A percentile compares a stretch with the other conserved stretches of the same genome.
These are phyloP conservation scores for Pimephales promelas DNA, from an alignment of 2,113 vertebrate genomes.

Conservation along the genomic window DNA sequence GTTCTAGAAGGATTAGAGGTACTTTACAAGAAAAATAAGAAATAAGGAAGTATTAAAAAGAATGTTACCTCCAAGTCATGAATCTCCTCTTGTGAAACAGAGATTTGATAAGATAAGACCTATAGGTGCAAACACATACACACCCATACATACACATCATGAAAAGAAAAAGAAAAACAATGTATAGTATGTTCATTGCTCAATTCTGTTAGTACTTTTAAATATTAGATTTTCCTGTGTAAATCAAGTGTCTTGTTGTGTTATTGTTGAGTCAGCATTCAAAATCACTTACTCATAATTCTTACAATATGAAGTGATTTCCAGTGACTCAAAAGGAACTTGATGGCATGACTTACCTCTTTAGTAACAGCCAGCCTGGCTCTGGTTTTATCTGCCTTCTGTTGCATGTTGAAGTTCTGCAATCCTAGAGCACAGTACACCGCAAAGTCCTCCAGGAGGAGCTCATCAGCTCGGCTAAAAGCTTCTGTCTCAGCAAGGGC, in stretches of 20 bases:
- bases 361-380: slow-evolving; percentile 91
- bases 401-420: slow-evolving; percentile 87
- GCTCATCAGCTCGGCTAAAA: slow-evolving; percentile 89
- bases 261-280: background rate
- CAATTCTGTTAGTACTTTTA: background rate
- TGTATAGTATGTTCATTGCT: background rate
- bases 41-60: slow-evolving; percentile 53
- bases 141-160: background rate
- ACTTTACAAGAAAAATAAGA: background rate
- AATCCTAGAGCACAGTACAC: slow-evolving; percentile 91
- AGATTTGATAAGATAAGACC: slow-evolving; percentile 92
- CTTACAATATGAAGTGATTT: background rate
- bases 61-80: slow-evolving; percentile 81
- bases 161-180: slow-evolving; percentile 5
- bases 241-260: background rate
- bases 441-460: slow-evolving; percentile 90
- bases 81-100: slow-evolving; percentile 86
- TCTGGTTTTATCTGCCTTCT: slow-evolving; percentile 85
- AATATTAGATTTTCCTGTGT: background rate
- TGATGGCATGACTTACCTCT: slow-evolving; percentile 76
- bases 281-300: background rate
- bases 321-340: background rate
- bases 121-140: slow-evolving; percentile 48
- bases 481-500: slow-evolving; percentile 78
- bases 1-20: background rate